Conservation (phyloP, 2,888 invertebrate species). For the Agrotis exclamationis region DNA sequence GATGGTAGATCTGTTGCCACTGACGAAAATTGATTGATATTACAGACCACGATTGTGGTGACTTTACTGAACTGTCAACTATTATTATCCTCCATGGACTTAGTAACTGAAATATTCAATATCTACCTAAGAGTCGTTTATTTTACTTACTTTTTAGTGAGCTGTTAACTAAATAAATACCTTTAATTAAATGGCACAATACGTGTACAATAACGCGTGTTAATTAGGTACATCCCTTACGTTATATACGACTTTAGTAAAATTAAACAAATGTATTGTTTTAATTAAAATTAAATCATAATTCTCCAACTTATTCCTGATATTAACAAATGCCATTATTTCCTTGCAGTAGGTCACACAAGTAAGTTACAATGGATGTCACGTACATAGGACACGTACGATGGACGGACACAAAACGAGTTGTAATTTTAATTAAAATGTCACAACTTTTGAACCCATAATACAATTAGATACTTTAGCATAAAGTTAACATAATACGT, state of each 20-base stretch:
- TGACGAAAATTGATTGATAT: slow-evolving; percentile 61
- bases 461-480: slow-evolving; percentile 71
- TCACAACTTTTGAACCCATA: slow-evolving; percentile 82
- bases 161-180: not conserved
- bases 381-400: slow-evolving; percentile 81
- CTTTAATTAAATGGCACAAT: not conserved
- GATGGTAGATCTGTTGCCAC: slow-evolving; percentile 66
- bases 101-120: slow-evolving; percentile 11
- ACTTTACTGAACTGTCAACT: slow-evolving; percentile 42
- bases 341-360: slow-evolving; percentile 65
- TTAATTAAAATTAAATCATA: slow-evolving; percentile 24
- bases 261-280: not conserved
- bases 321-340: slow-evolving; percentile 70
- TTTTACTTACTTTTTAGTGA: not conserved
- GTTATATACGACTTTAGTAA: not conserved
- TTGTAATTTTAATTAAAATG: slow-evolving; percentile 88
- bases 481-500: slow-evolving; percentile 63
- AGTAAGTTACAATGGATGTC: slow-evolving; percentile 81
- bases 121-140: not conserved
- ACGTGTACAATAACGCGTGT: not conserved
- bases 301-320: slow-evolving; percentile 42
- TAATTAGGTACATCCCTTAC: slow-evolving; percentile 3
- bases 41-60: slow-evolving; percentile 46
- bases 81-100: slow-evolving; percentile 21
- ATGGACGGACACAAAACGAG: slow-evolving; percentile 80